phyloP scores from a whole-genome alignment of 1,140 invertebrate species.

The Polypedilum pembai region DNA sequence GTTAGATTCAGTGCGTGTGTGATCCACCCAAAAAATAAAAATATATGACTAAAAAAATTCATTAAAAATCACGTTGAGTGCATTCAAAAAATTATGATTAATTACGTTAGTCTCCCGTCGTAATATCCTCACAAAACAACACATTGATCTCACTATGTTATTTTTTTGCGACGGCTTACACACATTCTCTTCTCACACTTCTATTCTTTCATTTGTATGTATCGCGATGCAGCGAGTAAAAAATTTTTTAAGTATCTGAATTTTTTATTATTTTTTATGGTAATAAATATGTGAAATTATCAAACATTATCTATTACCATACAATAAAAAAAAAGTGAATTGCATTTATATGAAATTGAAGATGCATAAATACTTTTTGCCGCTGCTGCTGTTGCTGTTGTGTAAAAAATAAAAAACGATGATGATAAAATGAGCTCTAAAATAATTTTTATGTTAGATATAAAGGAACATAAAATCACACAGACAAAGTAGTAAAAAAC shows the following conservation, averaged over 20 bases:
- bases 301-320: too few relatives aligned
- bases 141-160: not conserved
- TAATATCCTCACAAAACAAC: not conserved
- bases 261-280: too few relatives aligned
- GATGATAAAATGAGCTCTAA: too few relatives aligned
- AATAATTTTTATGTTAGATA: not conserved
- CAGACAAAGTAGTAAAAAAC: slow-evolving; percentile 12
- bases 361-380: too few relatives aligned
- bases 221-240: too few relatives aligned
- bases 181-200: slow-evolving; percentile 1
- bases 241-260: too few relatives aligned
- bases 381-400: too few relatives aligned
- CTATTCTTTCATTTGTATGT: too few relatives aligned
- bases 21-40: slow-evolving; percentile 8
- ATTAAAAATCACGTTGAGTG: slow-evolving; percentile 6
- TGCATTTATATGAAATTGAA: too few relatives aligned
- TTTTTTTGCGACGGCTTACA: slow-evolving; percentile 2
- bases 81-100: slow-evolving; percentile 10
- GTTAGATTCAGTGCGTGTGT: slow-evolving; percentile 26
- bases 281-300: too few relatives aligned
- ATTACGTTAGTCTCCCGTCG: slow-evolving; percentile 4
- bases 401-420: too few relatives aligned
- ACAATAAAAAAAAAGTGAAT: too few relatives aligned
- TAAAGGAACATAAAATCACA: slow-evolving; percentile 19
- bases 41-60: not conserved